These are phyloP conservation scores for Apodemia duryi DNA, from an alignment of 2,888 invertebrate species.

Conservation along the genomic window DNA sequence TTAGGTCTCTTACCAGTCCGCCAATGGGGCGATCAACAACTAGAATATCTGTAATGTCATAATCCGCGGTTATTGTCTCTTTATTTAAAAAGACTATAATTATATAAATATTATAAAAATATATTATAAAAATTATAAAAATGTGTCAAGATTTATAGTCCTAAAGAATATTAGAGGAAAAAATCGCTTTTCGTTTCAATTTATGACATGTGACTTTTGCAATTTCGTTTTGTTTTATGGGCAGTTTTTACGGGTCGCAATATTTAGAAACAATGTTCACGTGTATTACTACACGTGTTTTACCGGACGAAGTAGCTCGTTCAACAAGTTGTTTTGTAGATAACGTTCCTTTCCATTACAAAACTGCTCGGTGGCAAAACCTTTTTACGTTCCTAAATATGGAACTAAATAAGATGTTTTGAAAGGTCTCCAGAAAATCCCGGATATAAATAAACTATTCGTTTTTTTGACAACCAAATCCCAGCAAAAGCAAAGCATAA, in stretches of 20 bases:
- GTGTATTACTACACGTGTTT: conserved; percentile 22
- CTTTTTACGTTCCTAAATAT: background rate
- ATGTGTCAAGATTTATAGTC: background rate
- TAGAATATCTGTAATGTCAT: too few species aligned
- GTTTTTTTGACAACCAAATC: too few species aligned
- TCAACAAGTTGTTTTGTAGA: conserved; percentile 31
- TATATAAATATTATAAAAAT: too few species aligned
- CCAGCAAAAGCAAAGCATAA: too few species aligned
- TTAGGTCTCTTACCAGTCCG: too few species aligned
- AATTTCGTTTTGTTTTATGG: conserved; percentile 15
- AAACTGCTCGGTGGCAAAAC: conserved; percentile 11
- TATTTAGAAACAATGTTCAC: conserved; percentile 39
- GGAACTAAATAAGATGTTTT: background rate
- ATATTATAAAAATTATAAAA: too few species aligned
- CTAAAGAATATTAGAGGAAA: background rate
- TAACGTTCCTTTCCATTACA: conserved; percentile 24
- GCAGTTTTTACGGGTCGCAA: conserved; percentile 36
- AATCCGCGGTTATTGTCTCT: too few species aligned
- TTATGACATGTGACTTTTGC: conserved; percentile 20
- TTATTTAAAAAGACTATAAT: too few species aligned
- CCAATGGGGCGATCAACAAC: too few species aligned
- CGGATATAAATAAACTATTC: too few species aligned
- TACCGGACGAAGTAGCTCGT: conserved; percentile 12
- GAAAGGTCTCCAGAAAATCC: background rate
- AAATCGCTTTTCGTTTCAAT: conserved; percentile 9